Base-by-base conservation (phyloP, 1,140 invertebrate species). In the Orchesella cincta region DNA sequence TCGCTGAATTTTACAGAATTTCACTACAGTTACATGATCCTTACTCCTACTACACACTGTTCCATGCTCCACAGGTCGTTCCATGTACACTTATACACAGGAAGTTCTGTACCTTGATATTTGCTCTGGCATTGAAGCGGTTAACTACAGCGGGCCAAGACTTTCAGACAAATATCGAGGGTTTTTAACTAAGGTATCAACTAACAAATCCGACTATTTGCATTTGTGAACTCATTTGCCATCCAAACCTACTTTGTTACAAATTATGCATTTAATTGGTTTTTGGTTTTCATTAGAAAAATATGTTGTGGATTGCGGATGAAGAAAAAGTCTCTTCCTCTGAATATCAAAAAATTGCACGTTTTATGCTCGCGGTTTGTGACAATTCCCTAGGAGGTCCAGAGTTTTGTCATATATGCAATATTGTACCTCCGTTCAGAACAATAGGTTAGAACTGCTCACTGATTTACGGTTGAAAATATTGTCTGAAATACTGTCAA, bases 281-380 rank as follows among this genome's bases (percentile, higher is more conserved):
- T 57, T 57, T 57, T n/a, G 14, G n/a, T 14, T 18, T 57, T 57
- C 8, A 5, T 23, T n/a, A 67, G 62, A 67, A 67, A 67, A 67
- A 67, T 67, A 67, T 67, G 62, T 29, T 67, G 8, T 67, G 62
- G 62, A 67, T 67, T 67, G 62, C 26, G 3, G 62, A 8, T 67
- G 62, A 67, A 33, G 62, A 67, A 67, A 67, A 67, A 33, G 14
- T 12, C 29, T 12, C 62, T 2, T 31, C 26, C 33, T 67, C 62
- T 31, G 62, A 67, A 5, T 67, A 67, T 33, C 62, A 67, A 67
- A 67, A 67, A 67, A 67, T 67, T 14, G 62, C 62, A 12, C 23
- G 62, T 8, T 67, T 33, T n/a, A 29, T 67, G 26, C 62, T 67
- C 5, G 62, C 29, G 1, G 28, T 67, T 12, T 67, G 62, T 33